Percentiles rank a stretch among this genome's conserved stretches.
These are phyloP conservation scores for Kuschelorhynchus macadamiae DNA, from an alignment of 2,888 invertebrate species.

Conservation along the genomic window DNA sequence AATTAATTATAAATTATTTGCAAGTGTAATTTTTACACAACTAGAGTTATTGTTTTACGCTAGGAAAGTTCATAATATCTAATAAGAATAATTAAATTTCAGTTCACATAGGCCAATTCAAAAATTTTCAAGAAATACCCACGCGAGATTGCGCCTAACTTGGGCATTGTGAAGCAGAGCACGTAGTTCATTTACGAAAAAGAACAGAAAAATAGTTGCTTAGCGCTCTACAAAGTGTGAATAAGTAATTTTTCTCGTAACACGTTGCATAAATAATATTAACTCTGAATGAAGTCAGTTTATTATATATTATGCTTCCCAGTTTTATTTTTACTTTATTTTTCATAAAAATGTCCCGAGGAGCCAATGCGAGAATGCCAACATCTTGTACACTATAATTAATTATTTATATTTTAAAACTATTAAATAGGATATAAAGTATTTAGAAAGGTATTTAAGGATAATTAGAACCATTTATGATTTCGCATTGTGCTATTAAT, in stretches of 20 bases:
- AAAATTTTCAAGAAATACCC: conserved; percentile 27
- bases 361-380: no score
- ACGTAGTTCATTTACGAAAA: conserved; percentile 27
- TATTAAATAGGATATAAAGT: no score
- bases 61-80: conserved; percentile 25
- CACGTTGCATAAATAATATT: background rate
- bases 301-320: no score
- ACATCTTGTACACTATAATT: no score
- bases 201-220: conserved; percentile 10
- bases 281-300: no score
- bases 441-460: no score
- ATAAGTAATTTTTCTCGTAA: conserved; percentile 25
- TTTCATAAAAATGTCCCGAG: no score
- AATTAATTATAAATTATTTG: conserved; percentile 43
- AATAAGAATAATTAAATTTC: conserved; percentile 19
- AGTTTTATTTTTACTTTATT: no score
- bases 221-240: conserved; percentile 13
- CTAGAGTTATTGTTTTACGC: conserved; percentile 32
- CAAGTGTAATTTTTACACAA: conserved; percentile 42
- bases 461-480: no score
- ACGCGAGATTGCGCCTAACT: conserved; percentile 20
- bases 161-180: conserved; percentile 14
- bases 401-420: no score
- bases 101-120: conserved; percentile 18
- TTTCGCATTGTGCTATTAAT: no score